A percentile compares a stretch with the other conserved stretches of the same genome.
Conservation (phyloP, 35 echinoderm and acorn worm genomes). For the Chiridota heheva region DNA sequence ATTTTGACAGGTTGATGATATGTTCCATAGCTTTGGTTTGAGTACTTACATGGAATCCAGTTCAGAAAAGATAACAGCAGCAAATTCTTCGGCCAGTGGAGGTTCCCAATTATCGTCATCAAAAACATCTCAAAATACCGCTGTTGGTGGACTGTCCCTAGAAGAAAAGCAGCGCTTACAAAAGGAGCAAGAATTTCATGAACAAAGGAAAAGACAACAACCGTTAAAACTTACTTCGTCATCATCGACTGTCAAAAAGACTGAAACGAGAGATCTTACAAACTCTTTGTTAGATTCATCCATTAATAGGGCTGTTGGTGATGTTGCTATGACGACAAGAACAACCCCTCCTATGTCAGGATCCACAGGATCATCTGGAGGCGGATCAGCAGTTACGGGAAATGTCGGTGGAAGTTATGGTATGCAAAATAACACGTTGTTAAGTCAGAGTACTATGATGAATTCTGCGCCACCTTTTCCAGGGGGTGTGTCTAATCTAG, state of each 20-base stretch:
- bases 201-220: constrained; percentile 76
- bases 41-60: constrained; percentile 45
- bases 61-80: constrained; percentile 57
- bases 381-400: neutral
- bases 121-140: constrained; percentile 12
- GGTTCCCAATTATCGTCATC: neutral
- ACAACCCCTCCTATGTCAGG: constrained; percentile 7
- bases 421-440: neutral
- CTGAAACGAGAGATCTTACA: constrained; percentile 61
- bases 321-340: constrained; percentile 16
- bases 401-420: neutral
- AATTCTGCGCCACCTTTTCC: neutral
- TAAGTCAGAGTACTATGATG: neutral
- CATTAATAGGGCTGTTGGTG: neutral
- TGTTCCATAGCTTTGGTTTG: constrained; percentile 94
- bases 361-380: neutral
- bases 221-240: constrained; percentile 35
- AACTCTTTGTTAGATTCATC: constrained; percentile 54
- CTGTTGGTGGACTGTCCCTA: constrained; percentile 63
- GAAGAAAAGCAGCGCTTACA: constrained; percentile 94
- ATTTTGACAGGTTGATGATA: constrained; percentile 64
- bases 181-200: constrained; percentile 95
- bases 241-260: constrained; percentile 11
- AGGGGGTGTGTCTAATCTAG: too few relatives aligned
- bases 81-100: constrained; percentile 26